Evolutionary conservation across 2,888 invertebrate genomes (phyloP).

Genomic region (Hirudinaria manillensis): DNA sequence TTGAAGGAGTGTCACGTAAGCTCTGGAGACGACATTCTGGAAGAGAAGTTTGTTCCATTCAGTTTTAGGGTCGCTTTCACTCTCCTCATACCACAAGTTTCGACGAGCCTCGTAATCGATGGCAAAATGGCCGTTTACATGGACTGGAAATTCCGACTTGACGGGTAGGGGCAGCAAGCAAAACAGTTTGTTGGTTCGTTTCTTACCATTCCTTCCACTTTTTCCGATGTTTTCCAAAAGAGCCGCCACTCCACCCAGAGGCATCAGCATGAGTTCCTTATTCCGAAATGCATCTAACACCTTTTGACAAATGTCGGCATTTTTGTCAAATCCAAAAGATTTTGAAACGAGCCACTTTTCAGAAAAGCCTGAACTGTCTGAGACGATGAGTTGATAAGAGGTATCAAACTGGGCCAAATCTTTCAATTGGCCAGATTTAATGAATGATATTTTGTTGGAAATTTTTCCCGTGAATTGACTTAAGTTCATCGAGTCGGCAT

Average conservation of each 20-base stretch:
- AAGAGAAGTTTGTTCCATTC: conserved; percentile 46
- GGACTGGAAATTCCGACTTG: conserved; percentile 43
- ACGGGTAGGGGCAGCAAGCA: conserved; percentile 42
- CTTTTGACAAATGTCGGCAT: conserved; percentile 31
- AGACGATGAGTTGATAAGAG: conserved; percentile 37
- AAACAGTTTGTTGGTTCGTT: conserved; percentile 34
- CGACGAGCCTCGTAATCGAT: conserved; percentile 44
- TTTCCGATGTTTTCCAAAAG: conserved; percentile 35
- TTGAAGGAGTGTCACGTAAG: conserved; percentile 40
- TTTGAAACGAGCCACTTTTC: conserved; percentile 44
- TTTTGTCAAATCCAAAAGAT: conserved; percentile 41
- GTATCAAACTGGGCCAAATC: conserved; percentile 29
- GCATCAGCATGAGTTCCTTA: conserved; percentile 41
- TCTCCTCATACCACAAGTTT: conserved; percentile 41
- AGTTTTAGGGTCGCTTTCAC: conserved; percentile 37
- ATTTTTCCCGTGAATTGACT: conserved; percentile 37
- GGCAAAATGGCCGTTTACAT: conserved; percentile 49
- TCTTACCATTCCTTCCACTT: conserved; percentile 21
- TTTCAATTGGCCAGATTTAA: conserved; percentile 12
- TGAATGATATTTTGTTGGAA: not conserved
- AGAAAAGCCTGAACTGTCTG: conserved; percentile 39
- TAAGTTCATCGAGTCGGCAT: conserved; percentile 33
- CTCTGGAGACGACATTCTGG: conserved; percentile 42
- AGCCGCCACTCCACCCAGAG: conserved; percentile 40
- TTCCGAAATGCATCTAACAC: conserved; percentile 40